Evolutionary conservation across 2,113 vertebrate genomes (phyloP).

Genomic region (Taurulus bubalis): DNA sequence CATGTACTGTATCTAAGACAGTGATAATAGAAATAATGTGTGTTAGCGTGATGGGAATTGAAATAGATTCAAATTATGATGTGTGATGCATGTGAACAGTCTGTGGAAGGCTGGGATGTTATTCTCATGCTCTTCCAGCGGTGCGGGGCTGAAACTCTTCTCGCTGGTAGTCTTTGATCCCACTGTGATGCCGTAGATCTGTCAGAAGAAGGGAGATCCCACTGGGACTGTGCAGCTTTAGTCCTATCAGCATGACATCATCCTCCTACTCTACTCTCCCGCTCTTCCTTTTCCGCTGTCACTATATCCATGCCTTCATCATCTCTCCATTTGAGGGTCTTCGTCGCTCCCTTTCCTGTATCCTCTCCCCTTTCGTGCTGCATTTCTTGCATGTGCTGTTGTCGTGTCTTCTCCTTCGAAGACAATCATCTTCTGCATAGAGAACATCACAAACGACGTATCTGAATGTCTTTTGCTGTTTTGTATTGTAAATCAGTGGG

Average conservation of each 20-base stretch:
- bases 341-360: neutral
- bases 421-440: neutral
- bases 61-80: neutral
- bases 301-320: constrained; percentile 11
- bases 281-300: constrained; percentile 6
- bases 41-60: neutral
- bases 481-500: constrained; percentile 19
- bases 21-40: neutral
- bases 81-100: constrained; percentile 30
- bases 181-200: constrained; percentile 67
- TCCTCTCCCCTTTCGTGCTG: neutral
- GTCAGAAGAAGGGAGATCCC: constrained; percentile 67
- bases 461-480: constrained; percentile 9
- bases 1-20: neutral
- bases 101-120: constrained; percentile 54
- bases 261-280: constrained; percentile 29
- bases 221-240: constrained; percentile 56
- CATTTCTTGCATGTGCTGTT: constrained; percentile 4
- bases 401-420: neutral
- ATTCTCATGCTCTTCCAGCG: constrained; percentile 67
- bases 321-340: constrained; percentile 13
- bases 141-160: constrained; percentile 61
- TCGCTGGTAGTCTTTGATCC: constrained; percentile 74
- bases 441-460: neutral
- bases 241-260: constrained; percentile 67